phyloP scores from a whole-genome alignment of 2,797 vertebrate genomes.

The Toxotes lorentzi region DNA sequence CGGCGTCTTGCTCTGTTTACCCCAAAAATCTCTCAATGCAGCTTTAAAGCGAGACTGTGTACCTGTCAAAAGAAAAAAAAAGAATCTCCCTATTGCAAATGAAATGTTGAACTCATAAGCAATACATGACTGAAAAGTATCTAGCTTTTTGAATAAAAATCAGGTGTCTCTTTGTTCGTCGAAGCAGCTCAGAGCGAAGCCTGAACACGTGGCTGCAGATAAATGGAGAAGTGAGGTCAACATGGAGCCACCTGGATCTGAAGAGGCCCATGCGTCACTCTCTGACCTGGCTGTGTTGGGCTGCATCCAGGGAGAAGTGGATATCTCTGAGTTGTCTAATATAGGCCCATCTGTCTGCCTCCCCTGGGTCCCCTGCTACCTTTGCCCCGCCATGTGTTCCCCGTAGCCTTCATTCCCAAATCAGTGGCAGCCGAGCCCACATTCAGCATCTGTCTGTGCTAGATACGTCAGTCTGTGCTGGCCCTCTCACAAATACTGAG shows the following conservation, averaged over 20 bases:
- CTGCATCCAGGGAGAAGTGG: conserved; percentile 60
- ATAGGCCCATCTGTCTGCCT: conserved; percentile 74
- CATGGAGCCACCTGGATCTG: conserved; percentile 63
- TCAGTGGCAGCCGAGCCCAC: conserved; percentile 56
- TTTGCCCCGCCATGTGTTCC: conserved; percentile 72
- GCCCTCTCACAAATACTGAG: conserved; percentile 22
- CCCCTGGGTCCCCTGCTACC: conserved; percentile 70
- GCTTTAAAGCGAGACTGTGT: not conserved
- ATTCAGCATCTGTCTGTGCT: conserved; percentile 71
- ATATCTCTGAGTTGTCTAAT: conserved; percentile 61
- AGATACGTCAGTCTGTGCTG: conserved; percentile 63
- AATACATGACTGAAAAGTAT: not conserved
- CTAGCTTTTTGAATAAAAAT: not conserved
- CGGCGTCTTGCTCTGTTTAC: too few relatives aligned
- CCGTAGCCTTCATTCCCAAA: conserved; percentile 79
- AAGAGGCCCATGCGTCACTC: conserved; percentile 50
- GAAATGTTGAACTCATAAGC: not conserved
- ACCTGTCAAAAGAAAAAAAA: not conserved
- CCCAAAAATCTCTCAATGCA: too few relatives aligned
- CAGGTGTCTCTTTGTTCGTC: not conserved
- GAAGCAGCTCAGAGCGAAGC: not conserved
- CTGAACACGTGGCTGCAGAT: conserved; percentile 27
- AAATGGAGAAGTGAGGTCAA: conserved; percentile 56
- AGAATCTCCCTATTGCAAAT: not conserved
- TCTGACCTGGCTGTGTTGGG: conserved; percentile 71